A percentile compares a stretch with the other conserved stretches of the same genome.
These are phyloP conservation scores for Calyptommatus sinebrachiatus DNA, from an alignment of 2,113 vertebrate genomes.

Conservation along the genomic window DNA sequence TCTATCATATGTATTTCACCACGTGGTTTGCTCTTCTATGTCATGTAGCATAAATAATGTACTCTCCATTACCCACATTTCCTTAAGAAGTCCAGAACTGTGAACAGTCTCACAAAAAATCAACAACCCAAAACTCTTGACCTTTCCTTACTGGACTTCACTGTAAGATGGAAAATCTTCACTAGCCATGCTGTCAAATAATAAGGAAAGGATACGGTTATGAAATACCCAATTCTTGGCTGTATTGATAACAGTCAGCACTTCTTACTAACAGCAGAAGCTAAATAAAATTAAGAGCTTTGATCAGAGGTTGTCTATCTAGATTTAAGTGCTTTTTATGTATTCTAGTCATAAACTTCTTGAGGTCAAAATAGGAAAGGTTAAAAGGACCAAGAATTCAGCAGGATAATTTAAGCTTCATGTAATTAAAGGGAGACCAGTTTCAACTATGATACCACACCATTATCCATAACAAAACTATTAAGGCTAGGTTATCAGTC, in stretches of 20 bases:
- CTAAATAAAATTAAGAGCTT: background rate
- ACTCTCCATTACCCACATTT: too few relatives aligned
- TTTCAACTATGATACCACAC: background rate
- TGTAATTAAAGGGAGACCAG: conserved; percentile 1
- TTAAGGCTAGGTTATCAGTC: background rate
- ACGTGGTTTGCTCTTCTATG: too few relatives aligned
- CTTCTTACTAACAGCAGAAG: background rate
- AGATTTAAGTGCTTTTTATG: background rate
- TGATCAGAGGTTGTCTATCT: background rate
- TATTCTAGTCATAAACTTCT: background rate
- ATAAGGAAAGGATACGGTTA: background rate
- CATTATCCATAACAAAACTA: conserved; percentile 19
- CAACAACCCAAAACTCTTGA: background rate
- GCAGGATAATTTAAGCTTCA: background rate
- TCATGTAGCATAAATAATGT: too few relatives aligned
- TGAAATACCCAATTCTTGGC: background rate
- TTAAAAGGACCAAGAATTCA: background rate
- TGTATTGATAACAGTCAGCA: background rate
- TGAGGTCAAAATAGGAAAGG: background rate
- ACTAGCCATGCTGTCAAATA: background rate
- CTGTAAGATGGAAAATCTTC: background rate
- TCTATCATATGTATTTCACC: too few relatives aligned
- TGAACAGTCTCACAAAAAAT: background rate
- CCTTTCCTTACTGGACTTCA: too few relatives aligned
- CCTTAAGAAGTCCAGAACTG: too few relatives aligned